A percentile compares a stretch with the other conserved stretches of the same genome.
phyloP scores from a whole-genome alignment of 2,888 invertebrate genomes.

The Cylindroiulus punctatus region DNA sequence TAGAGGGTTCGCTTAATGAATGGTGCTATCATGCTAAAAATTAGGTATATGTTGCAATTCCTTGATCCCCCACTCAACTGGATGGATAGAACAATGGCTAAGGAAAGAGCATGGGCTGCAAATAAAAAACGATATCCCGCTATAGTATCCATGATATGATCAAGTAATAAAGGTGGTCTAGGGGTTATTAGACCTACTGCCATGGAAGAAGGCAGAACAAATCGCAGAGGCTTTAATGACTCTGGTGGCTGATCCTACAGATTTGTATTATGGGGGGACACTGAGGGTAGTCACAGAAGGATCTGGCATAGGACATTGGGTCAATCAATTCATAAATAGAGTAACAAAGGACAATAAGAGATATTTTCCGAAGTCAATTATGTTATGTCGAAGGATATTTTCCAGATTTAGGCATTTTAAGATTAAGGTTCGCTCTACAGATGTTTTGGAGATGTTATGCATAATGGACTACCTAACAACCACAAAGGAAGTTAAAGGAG shows the following conservation, averaged over 20 bases:
- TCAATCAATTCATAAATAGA: too few species aligned
- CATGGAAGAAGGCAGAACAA: neutral
- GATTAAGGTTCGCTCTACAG: too few species aligned
- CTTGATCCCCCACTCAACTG: neutral
- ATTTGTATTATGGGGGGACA: neutral
- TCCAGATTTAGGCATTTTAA: too few species aligned
- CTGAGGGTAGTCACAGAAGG: neutral
- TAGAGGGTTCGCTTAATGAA: neutral
- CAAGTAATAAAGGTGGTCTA: neutral
- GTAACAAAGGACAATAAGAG: too few species aligned
- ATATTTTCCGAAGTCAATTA: too few species aligned
- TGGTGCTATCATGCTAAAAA: neutral
- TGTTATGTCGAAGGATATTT: too few species aligned
- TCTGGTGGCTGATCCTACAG: neutral
- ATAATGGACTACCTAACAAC: too few species aligned
- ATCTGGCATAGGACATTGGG: too few species aligned
- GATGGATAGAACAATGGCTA: neutral
- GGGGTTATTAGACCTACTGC: neutral
- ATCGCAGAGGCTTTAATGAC: neutral
- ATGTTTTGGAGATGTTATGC: too few species aligned
- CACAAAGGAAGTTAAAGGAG: too few species aligned
- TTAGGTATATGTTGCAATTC: neutral
- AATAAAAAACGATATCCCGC: neutral
- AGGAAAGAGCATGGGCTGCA: neutral
- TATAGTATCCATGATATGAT: neutral